Conservation (phyloP, 37 sponge, comb jelly and placozoan species). For the Ephydatia muelleri region DNA sequence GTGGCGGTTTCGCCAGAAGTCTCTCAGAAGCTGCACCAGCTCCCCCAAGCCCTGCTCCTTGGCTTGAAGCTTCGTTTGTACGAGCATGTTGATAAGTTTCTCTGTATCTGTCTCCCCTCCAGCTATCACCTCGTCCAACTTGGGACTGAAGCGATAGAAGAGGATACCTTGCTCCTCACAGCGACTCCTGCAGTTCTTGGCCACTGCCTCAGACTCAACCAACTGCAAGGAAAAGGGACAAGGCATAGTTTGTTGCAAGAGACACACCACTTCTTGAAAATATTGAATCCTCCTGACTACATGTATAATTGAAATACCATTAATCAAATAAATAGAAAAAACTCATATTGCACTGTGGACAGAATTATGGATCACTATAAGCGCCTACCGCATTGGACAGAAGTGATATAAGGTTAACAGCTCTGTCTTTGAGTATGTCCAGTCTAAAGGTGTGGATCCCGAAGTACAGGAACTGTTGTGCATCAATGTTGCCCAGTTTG, state of each 20-base stretch:
- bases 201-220: conserved; percentile 47
- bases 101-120: conserved; percentile 50
- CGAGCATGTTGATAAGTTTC: conserved; percentile 39
- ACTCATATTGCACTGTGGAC: no score
- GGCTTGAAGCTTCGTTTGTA: conserved; percentile 33
- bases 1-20: not conserved
- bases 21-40: conserved; percentile 4
- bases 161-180: conserved; percentile 36
- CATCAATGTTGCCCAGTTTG: conserved; percentile 16
- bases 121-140: conserved; percentile 24
- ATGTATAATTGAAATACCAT: no score
- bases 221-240: conserved; percentile 17
- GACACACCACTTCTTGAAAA: no score
- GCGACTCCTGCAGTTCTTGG: conserved; percentile 20
- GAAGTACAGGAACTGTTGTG: conserved; percentile 4
- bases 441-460: conserved; percentile 4
- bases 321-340: no score
- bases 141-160: conserved; percentile 57
- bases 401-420: conserved; percentile 9
- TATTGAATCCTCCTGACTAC: no score
- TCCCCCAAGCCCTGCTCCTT: conserved; percentile 18
- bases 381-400: conserved; percentile 15
- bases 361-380: not conserved
- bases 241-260: no score
- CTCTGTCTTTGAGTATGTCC: not conserved